Evolutionary conservation across 2,888 invertebrate species (phyloP).

Genomic region (Drosophila paracracens): DNA sequence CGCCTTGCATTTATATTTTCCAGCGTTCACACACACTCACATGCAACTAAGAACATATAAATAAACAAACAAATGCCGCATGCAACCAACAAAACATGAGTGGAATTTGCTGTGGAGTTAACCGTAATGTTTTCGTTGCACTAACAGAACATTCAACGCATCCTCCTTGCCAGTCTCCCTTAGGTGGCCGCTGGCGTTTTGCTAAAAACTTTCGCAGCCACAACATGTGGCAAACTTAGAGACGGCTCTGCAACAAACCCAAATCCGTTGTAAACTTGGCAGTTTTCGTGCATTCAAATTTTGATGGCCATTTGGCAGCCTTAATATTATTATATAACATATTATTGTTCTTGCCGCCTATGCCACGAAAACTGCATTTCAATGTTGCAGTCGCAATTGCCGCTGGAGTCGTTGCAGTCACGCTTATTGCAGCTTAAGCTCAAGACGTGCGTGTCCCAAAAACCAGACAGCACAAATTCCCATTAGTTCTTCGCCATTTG

Average conservation of each 20-base stretch:
- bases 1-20: slow-evolving; percentile 35
- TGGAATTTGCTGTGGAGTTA: slow-evolving; percentile 42
- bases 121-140: slow-evolving; percentile 49
- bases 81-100: slow-evolving; percentile 27
- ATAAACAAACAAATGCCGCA: slow-evolving; percentile 53
- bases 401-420: slow-evolving; percentile 42
- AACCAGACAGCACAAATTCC: slow-evolving; percentile 71
- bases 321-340: not conserved
- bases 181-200: slow-evolving; percentile 6
- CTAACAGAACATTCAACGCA: not conserved
- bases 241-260: slow-evolving; percentile 8
- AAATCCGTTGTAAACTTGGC: slow-evolving; percentile 1
- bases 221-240: slow-evolving; percentile 71
- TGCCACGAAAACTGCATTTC: slow-evolving; percentile 51
- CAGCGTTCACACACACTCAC: not conserved
- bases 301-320: slow-evolving; percentile 36
- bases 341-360: slow-evolving; percentile 37
- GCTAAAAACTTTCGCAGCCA: slow-evolving; percentile 53
- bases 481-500: slow-evolving; percentile 70
- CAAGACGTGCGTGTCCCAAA: slow-evolving; percentile 62
- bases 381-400: slow-evolving; percentile 46
- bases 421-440: slow-evolving; percentile 67
- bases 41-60: slow-evolving; percentile 12
- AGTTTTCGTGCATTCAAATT: slow-evolving; percentile 53
- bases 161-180: not conserved